These are phyloP conservation scores for Labia minor DNA, from an alignment of 2,888 invertebrate genomes.

Conservation along the genomic window DNA sequence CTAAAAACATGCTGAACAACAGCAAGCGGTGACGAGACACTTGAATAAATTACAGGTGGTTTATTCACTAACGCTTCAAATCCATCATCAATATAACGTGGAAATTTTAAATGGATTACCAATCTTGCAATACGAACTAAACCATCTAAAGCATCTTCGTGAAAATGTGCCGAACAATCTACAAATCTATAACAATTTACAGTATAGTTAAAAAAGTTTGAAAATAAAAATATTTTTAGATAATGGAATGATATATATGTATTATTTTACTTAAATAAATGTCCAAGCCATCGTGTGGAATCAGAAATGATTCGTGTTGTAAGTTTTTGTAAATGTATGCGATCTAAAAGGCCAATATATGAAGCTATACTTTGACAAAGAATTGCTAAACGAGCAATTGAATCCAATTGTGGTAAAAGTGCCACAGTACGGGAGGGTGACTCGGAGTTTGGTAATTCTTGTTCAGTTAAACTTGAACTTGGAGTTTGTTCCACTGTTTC, in stretches of 20 bases:
- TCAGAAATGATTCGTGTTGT: constrained; percentile 73
- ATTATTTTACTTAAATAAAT: constrained; percentile 60
- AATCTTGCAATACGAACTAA: constrained; percentile 70
- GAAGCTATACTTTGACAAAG: constrained; percentile 82
- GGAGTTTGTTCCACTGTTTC: background rate
- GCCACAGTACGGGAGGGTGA: constrained; percentile 28
- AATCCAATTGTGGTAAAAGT: constrained; percentile 35
- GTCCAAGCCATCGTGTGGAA: constrained; percentile 76
- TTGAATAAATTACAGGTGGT: constrained; percentile 78
- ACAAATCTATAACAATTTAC: constrained; percentile 58
- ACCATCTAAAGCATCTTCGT: constrained; percentile 80
- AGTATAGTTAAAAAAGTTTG: too few relatives aligned
- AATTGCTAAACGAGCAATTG: constrained; percentile 50
- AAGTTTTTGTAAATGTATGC: constrained; percentile 64
- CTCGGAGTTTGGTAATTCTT: constrained; percentile 26
- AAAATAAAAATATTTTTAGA: background rate
- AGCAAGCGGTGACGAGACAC: constrained; percentile 65
- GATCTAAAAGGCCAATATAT: constrained; percentile 71
- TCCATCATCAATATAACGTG: constrained; percentile 69
- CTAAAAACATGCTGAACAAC: constrained; percentile 70
- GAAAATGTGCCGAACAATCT: constrained; percentile 74
- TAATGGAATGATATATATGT: constrained; percentile 5
- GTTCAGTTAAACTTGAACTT: constrained; percentile 18
- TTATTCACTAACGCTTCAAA: constrained; percentile 69
- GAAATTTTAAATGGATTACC: constrained; percentile 68